Conservation (phyloP, 1,140 invertebrate genomes). For the Heterodera carotae region DNA sequence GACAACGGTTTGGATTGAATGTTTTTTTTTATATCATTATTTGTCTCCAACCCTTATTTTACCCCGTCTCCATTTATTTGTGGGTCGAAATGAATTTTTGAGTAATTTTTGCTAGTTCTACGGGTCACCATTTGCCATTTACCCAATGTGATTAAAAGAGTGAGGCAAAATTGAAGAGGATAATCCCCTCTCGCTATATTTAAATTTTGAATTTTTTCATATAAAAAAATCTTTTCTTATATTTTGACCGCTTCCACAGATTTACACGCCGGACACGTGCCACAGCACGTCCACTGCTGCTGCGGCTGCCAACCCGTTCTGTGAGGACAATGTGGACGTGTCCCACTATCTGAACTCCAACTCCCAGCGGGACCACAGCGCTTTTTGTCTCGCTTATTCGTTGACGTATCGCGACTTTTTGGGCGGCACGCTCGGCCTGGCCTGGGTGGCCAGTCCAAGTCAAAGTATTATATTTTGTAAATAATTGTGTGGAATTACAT, state of each 20-base stretch:
- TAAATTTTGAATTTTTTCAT: too few relatives aligned
- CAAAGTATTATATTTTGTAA: constrained; percentile 39
- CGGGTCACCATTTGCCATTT: too few relatives aligned
- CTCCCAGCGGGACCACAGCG: constrained; percentile 91
- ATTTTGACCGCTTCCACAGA: constrained; percentile 55
- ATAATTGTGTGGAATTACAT: too few relatives aligned
- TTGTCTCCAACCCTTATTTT: too few relatives aligned
- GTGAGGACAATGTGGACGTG: constrained; percentile 95
- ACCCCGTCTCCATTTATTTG: too few relatives aligned
- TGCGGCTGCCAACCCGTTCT: constrained; percentile 79
- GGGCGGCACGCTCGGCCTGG: constrained; percentile 90
- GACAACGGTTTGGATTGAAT: constrained; percentile 76
- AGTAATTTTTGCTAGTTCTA: too few relatives aligned
- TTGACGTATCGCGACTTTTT: constrained; percentile 98
- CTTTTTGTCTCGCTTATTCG: constrained; percentile 96
- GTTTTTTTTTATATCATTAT: too few relatives aligned
- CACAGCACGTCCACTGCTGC: constrained; percentile 38
- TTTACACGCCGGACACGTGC: constrained; percentile 67
- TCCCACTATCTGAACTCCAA: constrained; percentile 98
- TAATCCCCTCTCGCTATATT: too few relatives aligned
- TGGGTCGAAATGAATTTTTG: too few relatives aligned
- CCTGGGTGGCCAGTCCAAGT: constrained; percentile 91
- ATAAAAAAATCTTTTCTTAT: neutral
- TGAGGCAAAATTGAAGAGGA: too few relatives aligned
- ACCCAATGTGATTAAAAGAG: too few relatives aligned